phyloP scores from a whole-genome alignment of 92 coral and sea anemone genomes.

The Phenganax stokvisi region DNA sequence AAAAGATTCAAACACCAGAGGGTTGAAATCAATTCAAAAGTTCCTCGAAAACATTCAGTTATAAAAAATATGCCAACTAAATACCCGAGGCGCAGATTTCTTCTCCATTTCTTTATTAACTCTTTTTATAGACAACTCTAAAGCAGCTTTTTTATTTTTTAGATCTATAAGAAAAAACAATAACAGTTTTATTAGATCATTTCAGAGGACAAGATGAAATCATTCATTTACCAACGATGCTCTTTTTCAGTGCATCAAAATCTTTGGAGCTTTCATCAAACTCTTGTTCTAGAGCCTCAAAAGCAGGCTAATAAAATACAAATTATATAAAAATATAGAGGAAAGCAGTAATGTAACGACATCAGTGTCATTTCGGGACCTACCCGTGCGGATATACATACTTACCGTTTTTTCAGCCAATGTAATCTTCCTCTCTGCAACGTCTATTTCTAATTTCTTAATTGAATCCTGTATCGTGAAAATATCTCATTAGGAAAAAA shows the following conservation, averaged over 20 bases:
- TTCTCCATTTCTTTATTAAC: constrained; percentile 82
- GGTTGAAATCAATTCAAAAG: neutral
- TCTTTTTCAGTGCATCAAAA: constrained; percentile 69
- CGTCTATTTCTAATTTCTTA: constrained; percentile 58
- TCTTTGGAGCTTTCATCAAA: constrained; percentile 72
- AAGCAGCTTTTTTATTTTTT: constrained; percentile 80
- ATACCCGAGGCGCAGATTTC: constrained; percentile 80
- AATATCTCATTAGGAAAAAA: neutral
- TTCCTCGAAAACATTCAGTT: neutral
- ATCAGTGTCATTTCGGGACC: no score
- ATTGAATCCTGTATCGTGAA: constrained; percentile 57
- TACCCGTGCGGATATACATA: neutral
- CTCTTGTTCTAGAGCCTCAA: constrained; percentile 68
- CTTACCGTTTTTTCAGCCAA: constrained; percentile 79
- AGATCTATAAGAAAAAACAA: constrained; percentile 48
- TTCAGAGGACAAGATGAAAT: neutral
- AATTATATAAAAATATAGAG: neutral
- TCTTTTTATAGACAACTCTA: constrained; percentile 75
- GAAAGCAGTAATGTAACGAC: neutral
- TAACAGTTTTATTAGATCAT: neutral
- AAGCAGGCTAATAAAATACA: constrained; percentile 60
- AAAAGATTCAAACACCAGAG: neutral
- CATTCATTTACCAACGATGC: constrained; percentile 65
- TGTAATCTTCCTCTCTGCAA: constrained; percentile 51
- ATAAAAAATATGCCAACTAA: neutral